A percentile compares a stretch with the other conserved stretches of the same genome.
phyloP scores from a whole-genome alignment of 2,797 vertebrate genomes.

The Darevskia nairensis region DNA sequence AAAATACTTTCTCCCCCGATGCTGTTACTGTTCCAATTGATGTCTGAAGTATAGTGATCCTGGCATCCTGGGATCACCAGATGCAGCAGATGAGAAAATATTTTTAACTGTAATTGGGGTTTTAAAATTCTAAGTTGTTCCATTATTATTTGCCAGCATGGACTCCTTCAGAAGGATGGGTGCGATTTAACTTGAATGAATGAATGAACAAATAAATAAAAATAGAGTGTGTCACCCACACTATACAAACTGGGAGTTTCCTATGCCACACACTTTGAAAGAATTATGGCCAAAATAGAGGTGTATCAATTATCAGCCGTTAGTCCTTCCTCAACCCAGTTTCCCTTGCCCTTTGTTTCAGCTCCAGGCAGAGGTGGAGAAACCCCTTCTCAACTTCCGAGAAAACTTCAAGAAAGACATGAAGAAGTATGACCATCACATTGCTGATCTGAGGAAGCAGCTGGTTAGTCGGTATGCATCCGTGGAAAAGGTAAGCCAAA shows the following conservation, averaged over 20 bases:
- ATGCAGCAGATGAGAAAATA: no score
- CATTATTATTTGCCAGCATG: no score
- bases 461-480: constrained; percentile 89
- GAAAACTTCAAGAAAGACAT: constrained; percentile 99
- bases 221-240: neutral
- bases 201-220: no score
- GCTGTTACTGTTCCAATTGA: no score
- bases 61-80: no score
- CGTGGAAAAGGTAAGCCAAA: constrained; percentile 89
- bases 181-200: no score
- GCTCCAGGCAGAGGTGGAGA: constrained; percentile 97
- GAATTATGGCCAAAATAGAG: neutral
- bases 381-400: constrained; percentile 91
- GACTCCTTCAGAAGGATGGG: no score
- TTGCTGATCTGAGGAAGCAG: constrained; percentile 92
- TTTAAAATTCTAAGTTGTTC: no score
- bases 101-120: no score
- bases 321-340: neutral
- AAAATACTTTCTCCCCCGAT: neutral
- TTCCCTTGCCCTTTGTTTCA: constrained; percentile 60
- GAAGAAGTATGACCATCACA: constrained; percentile 97
- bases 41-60: no score
- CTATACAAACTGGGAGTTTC: no score
- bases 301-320: neutral
- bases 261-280: neutral